Evolutionary conservation across 2,888 invertebrate genomes (phyloP), one percentile per base, ranked within the genome.

Genomic region (Antheraea assamensis): DNA sequence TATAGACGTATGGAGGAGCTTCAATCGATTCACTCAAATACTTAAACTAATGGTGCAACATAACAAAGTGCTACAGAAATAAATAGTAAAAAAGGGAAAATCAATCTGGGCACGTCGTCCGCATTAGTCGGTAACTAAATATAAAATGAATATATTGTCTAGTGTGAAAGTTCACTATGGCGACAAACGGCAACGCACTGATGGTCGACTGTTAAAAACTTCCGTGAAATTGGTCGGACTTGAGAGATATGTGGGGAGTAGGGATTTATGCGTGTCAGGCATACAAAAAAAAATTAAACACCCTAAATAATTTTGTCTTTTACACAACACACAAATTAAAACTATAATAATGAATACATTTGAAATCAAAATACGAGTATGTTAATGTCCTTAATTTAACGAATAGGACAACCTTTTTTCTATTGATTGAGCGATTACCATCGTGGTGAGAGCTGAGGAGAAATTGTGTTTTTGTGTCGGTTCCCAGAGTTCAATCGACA

Each of bases 141-240:
- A 92, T 93, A 91, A 92, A 90, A 92, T 90, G 90, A 91, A 92
- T 92, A 86, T 88, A 86, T 84, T 78, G 80, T 82, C 75, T 76
- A 84, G 90, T 91, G 93, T 93, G 89, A 92, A 91, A 92, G 92
- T 94, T 92, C 91, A 92, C 84, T 87, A 85, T 85, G 85, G 85
- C 87, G 90, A 90, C 88, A 90, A 90, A 89, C 83, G 83, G 87
- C 81, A 77, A 81, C 85, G 85, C 84, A 84, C 82, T 83, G 83
- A 84, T 85, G 82, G 83, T 83, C 81, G 82, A 80, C 75, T 78
- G 80, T 88, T 87, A 81, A 89, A 88, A 86, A 86, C 85, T 87
- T 85, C 82, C 82, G 82, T 84, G 83, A 87, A 87, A 87, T 87
- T 87, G 85, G 85, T 83, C 78, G 80, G 81, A 82, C 82, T 83